phyloP scores from a whole-genome alignment of 1,140 invertebrate genomes.

The Sycobia sp. region DNA sequence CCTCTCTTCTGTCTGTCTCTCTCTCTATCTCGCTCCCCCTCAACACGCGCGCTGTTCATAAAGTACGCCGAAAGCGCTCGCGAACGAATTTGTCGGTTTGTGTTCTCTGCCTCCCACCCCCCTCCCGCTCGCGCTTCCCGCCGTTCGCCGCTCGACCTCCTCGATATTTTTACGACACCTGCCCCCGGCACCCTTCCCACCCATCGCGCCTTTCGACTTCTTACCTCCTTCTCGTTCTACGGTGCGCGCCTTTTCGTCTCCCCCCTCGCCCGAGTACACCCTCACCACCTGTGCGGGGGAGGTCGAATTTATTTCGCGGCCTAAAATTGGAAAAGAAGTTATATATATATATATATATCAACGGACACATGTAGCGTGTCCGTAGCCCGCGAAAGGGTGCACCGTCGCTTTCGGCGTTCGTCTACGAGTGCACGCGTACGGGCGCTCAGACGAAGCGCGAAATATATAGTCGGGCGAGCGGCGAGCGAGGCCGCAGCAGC shows the following conservation, averaged over 20 bases:
- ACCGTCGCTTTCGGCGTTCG: too few relatives aligned
- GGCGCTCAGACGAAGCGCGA: too few relatives aligned
- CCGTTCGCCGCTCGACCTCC: background rate
- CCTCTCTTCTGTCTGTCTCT: too few relatives aligned
- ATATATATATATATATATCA: too few relatives aligned
- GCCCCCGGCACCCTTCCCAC: background rate
- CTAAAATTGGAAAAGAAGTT: slow-evolving; percentile 48
- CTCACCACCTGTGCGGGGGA: slow-evolving; percentile 2
- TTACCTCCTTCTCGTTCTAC: slow-evolving; percentile 2
- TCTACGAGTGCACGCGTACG: background rate
- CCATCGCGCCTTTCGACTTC: background rate
- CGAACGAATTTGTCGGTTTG: slow-evolving; percentile 26
- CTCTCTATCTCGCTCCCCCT: too few relatives aligned
- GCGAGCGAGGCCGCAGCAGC: too few relatives aligned
- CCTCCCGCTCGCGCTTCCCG: too few relatives aligned
- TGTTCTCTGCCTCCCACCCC: too few relatives aligned
- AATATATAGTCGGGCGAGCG: too few relatives aligned
- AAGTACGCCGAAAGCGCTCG: slow-evolving; percentile 19
- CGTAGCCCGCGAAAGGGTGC: too few relatives aligned
- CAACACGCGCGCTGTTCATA: slow-evolving; percentile 3
- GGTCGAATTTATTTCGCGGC: slow-evolving; percentile 53
- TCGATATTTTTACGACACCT: slow-evolving; percentile 32
- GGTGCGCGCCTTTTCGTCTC: too few relatives aligned
- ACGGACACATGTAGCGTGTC: too few relatives aligned
- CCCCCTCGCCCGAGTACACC: background rate